Conservation (phyloP, 2,113 vertebrate genomes). For the Bos indicus region DNA sequence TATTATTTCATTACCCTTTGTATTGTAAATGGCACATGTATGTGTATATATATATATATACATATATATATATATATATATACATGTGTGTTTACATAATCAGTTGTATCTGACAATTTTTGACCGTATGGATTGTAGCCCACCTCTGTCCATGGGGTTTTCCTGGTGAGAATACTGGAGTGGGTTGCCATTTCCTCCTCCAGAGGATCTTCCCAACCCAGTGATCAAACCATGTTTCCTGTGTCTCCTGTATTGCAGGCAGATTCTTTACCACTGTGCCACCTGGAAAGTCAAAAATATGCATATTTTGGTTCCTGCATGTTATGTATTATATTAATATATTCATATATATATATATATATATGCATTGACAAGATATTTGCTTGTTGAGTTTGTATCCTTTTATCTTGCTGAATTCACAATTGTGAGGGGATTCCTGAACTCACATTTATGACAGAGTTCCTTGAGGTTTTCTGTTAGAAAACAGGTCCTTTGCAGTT, state of each 20-base stretch:
- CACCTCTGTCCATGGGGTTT: no score
- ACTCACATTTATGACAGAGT: neutral
- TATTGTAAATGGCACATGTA: neutral
- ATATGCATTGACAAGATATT: neutral
- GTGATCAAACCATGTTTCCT: no score
- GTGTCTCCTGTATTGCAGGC: no score
- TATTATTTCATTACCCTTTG: neutral
- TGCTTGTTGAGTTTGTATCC: no score
- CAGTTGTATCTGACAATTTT: no score
- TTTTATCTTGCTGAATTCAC: neutral
- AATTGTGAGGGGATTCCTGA: neutral
- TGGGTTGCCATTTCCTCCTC: no score
- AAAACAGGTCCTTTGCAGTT: neutral
- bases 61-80: neutral
- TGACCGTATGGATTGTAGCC: rapidly evolving
- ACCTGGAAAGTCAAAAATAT: neutral
- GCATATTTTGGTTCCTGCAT: neutral
- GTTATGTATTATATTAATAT: neutral
- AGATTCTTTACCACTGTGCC: no score
- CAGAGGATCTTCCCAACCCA: no score
- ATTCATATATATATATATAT: neutral
- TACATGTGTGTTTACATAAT: neutral
- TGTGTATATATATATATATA: no score
- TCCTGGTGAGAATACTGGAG: no score
- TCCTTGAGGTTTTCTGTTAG: neutral